Evolutionary conservation across 2,113 vertebrate genomes (phyloP), one percentile per base, ranked within the genome.

Genomic region (Neodon shergylaensis): DNA sequence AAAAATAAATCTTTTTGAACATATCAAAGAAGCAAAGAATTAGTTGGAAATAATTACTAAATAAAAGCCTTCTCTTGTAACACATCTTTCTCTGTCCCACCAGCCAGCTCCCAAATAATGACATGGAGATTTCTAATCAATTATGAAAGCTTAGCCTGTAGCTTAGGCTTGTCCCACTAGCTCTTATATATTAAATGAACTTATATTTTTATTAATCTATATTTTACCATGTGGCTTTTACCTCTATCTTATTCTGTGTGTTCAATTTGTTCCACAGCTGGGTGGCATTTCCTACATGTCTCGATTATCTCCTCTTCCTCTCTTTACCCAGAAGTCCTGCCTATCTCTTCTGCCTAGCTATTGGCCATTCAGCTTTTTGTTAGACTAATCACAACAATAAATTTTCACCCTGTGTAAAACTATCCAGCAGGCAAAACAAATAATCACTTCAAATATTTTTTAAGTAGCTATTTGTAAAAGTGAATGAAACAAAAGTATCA

Each of bases 401-500:
- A 22, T 39, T 5, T 39, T 22, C 70, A 73, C n/a, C n/a, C 7
- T 33, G 12, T 68, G 12, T 28, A 66, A 31, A 66, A 66, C 31
- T 9, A 26, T 42, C 28, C 47, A 85, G 33, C 39, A 81, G 8
- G 21, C 16, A 73, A 95, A 91, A 86, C 42, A 70, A 10, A 96
- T 94, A 88, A 91, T 47, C 36, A 72, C 4, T 74, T 77, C 61
- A 68, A 74, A 84, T 90, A 10, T 24, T 42, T 83, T 92, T 92
- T 54, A 84, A 88, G 36, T n/a, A 84, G 12, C 4, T 65, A 31
- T 79, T 88, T 84, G 79, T 21, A 47, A 31, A 93, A 93, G 86
- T 58, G 3, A 49, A 73, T 73, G 11, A 79, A 65, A 91, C 7
- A 33, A 65, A 86, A 49, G 14, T 70, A 24, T 19, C 73, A 3